Conservation (phyloP, 2,797 vertebrate species). For the Benthosema pterotum region DNA sequence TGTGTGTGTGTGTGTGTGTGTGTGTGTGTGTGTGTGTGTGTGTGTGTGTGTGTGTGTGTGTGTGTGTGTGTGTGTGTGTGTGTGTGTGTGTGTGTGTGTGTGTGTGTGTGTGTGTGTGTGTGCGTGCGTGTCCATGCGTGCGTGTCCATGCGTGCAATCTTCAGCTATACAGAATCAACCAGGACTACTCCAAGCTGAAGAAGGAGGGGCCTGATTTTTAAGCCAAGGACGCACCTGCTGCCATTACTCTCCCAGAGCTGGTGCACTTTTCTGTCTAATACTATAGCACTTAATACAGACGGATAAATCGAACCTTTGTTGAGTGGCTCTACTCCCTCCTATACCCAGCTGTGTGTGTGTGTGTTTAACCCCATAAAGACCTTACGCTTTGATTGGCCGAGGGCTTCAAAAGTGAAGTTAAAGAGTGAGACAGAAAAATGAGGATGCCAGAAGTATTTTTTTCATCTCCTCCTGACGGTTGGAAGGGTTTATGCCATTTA, state of each 20-base stretch:
- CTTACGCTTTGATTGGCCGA: too few species aligned
- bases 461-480: constrained; percentile 30
- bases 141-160: constrained; percentile 10
- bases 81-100: background rate
- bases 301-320: constrained; percentile 20
- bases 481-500: constrained; percentile 29
- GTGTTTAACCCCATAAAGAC: too few species aligned
- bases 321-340: too few species aligned
- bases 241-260: constrained; percentile 11
- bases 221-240: constrained; percentile 36
- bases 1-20: background rate
- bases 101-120: constrained; percentile 11
- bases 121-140: background rate
- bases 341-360: too few species aligned
- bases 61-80: background rate
- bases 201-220: constrained; percentile 95
- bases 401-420: too few species aligned
- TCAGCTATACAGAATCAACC: constrained; percentile 87
- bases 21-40: constrained; percentile 7
- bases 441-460: too few species aligned
- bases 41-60: constrained; percentile 22
- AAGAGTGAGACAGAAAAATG: too few species aligned
- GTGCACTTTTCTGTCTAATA: constrained; percentile 51
- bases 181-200: constrained; percentile 92
- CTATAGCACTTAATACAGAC: constrained; percentile 20